phyloP scores from a whole-genome alignment of 2,113 vertebrate genomes.

The Cisticola juncidis region DNA sequence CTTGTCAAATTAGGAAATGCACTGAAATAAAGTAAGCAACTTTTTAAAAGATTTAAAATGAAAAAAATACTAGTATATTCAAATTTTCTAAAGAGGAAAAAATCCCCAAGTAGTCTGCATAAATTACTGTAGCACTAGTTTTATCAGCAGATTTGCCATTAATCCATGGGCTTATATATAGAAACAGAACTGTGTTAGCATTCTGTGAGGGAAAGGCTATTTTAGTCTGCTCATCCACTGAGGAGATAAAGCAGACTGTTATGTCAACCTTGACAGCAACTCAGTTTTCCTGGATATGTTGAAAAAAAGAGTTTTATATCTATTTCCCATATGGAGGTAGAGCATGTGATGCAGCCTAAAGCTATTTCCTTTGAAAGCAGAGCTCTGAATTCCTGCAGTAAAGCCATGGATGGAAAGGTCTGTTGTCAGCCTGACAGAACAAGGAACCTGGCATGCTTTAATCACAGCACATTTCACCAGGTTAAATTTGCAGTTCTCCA shows the following conservation, averaged over 20 bases:
- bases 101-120: not conserved
- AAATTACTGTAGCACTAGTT: not conserved
- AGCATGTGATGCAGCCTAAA: slow-evolving; percentile 17
- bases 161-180: not conserved
- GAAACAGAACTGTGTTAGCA: not conserved
- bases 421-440: not conserved
- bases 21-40: not conserved
- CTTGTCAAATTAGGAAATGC: not conserved
- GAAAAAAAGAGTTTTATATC: slow-evolving; percentile 37
- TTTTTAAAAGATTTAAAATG: not conserved
- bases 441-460: not conserved
- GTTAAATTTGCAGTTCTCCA: not conserved
- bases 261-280: slow-evolving; percentile 28
- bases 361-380: slow-evolving; percentile 52
- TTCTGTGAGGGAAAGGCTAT: slow-evolving; percentile 37
- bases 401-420: not conserved
- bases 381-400: not conserved
- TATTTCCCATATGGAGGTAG: slow-evolving; percentile 22
- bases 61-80: not conserved
- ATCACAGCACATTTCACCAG: not conserved
- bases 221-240: slow-evolving; percentile 20
- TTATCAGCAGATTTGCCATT: slow-evolving; percentile 16
- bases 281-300: not conserved
- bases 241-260: slow-evolving; percentile 35
- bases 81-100: not conserved